A percentile compares a stretch with the other conserved stretches of the same genome.
Conservation (phyloP, 2,888 invertebrate species). For the Antheraea yamamai region DNA sequence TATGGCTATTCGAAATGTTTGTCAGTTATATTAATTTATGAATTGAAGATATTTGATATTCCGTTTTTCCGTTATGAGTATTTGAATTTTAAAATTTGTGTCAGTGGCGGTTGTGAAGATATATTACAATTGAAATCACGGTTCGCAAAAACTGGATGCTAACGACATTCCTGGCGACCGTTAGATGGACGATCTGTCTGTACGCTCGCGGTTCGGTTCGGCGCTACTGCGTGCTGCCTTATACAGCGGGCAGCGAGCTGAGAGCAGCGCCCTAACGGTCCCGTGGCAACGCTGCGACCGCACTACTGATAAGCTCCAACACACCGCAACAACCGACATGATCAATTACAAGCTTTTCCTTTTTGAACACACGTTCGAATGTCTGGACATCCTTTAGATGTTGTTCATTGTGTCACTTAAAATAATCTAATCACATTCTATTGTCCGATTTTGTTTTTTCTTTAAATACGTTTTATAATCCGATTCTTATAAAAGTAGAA, state of each 20-base stretch:
- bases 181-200: constrained; percentile 65
- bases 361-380: constrained; percentile 27
- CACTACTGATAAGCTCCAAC: constrained; percentile 47
- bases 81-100: constrained; percentile 53
- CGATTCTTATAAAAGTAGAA: background rate
- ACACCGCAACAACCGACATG: constrained; percentile 41
- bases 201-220: constrained; percentile 23
- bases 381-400: background rate
- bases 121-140: constrained; percentile 60
- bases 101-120: constrained; percentile 51
- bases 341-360: constrained; percentile 44
- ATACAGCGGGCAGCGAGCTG: constrained; percentile 34
- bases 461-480: background rate
- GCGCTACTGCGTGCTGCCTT: constrained; percentile 28
- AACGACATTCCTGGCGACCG: constrained; percentile 74
- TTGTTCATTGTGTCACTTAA: background rate
- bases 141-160: constrained; percentile 64
- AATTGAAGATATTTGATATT: background rate
- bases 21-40: constrained; percentile 2
- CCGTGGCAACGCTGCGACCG: constrained; percentile 39
- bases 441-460: background rate
- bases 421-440: background rate
- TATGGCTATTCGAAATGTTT: background rate
- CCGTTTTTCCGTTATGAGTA: constrained; percentile 39
- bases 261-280: constrained; percentile 56